Evolutionary conservation across 2,888 invertebrate species (phyloP).

Genomic region (Allophyes oxyacanthae): DNA sequence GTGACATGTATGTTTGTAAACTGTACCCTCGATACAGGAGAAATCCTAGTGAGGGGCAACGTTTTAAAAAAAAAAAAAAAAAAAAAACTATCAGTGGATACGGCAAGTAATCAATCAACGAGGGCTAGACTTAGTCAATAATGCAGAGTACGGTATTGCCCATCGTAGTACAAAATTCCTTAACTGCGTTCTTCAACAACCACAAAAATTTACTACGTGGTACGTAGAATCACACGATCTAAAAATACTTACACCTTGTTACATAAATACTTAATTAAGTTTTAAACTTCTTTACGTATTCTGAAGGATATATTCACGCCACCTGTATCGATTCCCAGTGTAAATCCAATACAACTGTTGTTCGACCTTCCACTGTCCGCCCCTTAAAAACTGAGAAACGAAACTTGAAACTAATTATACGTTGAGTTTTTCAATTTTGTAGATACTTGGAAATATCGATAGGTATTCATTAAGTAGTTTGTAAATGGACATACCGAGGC

Average conservation of each 20-base stretch:
- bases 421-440: neutral
- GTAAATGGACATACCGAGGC: neutral
- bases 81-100: too few relatives aligned
- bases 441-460: conserved; percentile 8
- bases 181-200: too few relatives aligned
- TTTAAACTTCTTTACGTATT: conserved; percentile 30
- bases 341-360: conserved; percentile 27
- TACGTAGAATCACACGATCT: too few relatives aligned
- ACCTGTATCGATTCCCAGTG: conserved; percentile 36
- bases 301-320: conserved; percentile 29
- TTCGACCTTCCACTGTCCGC: conserved; percentile 25
- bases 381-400: conserved; percentile 13
- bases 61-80: too few relatives aligned
- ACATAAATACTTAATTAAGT: conserved; percentile 5
- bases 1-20: too few relatives aligned
- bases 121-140: too few relatives aligned
- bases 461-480: conserved; percentile 10
- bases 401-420: conserved; percentile 14
- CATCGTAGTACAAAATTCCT: too few relatives aligned
- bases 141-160: too few relatives aligned
- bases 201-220: too few relatives aligned
- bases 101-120: too few relatives aligned
- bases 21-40: too few relatives aligned
- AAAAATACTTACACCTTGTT: conserved; percentile 6
- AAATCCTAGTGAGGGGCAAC: too few relatives aligned